A percentile compares a stretch with the other conserved stretches of the same genome.
These are phyloP conservation scores for Cyclophora albipunctata DNA, from an alignment of 2,888 invertebrate genomes.

Conservation along the genomic window DNA sequence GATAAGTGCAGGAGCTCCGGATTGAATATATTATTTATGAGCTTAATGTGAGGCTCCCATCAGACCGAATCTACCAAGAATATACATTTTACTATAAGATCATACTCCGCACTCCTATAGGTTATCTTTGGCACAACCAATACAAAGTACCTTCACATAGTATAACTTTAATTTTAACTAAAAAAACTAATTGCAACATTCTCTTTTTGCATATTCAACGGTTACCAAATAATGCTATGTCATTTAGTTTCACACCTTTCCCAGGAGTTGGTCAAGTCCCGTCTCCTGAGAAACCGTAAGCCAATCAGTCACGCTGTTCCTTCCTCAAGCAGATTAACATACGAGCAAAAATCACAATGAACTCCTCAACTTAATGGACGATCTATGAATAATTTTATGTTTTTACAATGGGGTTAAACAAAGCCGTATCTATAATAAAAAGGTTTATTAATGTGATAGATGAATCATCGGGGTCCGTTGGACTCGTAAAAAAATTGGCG, in stretches of 20 bases:
- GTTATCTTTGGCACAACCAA: no score
- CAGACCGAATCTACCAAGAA: no score
- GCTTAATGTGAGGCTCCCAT: not conserved
- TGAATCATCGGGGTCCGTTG: conserved; percentile 58
- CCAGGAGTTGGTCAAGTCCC: conserved; percentile 7
- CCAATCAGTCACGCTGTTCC: conserved; percentile 64
- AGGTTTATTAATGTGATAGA: conserved; percentile 63
- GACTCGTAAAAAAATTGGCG: no score
- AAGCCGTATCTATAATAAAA: conserved; percentile 48
- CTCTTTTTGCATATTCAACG: not conserved
- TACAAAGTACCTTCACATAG: no score
- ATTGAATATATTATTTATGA: conserved; percentile 11
- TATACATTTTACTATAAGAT: no score
- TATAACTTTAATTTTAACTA: not conserved
- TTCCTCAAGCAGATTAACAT: conserved; percentile 54
- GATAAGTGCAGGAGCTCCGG: conserved; percentile 19
- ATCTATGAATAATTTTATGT: conserved; percentile 55
- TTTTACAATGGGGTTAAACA: conserved; percentile 64
- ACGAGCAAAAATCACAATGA: conserved; percentile 62
- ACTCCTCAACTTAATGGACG: conserved; percentile 61
- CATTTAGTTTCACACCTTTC: conserved; percentile 29
- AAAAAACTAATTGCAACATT: not conserved
- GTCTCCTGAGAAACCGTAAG: conserved; percentile 6
- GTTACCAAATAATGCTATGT: conserved; percentile 20
- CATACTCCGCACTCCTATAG: no score